Evolutionary conservation across 2,797 vertebrate genomes (phyloP).

Genomic region (Dallia pectoralis): DNA sequence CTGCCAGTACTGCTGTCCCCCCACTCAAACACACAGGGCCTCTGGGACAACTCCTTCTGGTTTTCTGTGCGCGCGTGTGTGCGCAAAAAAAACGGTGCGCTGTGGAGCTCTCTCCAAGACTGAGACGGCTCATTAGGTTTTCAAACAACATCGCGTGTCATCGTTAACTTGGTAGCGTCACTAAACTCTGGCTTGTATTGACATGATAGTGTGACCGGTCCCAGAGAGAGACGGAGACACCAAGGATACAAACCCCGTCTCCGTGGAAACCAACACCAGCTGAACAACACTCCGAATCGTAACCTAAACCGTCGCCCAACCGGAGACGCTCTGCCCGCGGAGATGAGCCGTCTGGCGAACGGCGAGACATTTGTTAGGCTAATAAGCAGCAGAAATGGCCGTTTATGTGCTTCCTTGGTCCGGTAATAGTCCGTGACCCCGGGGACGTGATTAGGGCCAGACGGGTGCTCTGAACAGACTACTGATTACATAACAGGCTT

Average conservation of each 20-base stretch:
- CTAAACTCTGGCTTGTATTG: slow-evolving; percentile 1
- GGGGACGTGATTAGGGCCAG: background rate
- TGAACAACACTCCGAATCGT: background rate
- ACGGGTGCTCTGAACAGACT: background rate
- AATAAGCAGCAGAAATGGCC: background rate
- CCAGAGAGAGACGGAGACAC: background rate
- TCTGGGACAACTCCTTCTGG: background rate
- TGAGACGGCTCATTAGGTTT: slow-evolving; percentile 24
- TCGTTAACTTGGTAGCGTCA: slow-evolving; percentile 31
- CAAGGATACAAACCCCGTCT: background rate
- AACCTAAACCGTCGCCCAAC: background rate
- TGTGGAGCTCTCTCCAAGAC: background rate
- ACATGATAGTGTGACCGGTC: slow-evolving; percentile 2
- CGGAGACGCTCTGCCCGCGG: background rate
- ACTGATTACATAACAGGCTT: background rate
- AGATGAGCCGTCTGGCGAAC: background rate
- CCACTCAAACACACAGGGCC: background rate
- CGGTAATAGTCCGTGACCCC: background rate
- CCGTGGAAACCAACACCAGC: background rate
- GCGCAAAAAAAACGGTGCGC: background rate
- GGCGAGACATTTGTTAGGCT: background rate
- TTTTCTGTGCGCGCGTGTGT: background rate
- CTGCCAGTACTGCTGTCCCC: background rate
- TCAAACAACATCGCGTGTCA: slow-evolving; percentile 22
- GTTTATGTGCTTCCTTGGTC: background rate